Evolutionary conservation across 2,113 vertebrate genomes (phyloP).

Genomic region (Lipotes vexillifer): DNA sequence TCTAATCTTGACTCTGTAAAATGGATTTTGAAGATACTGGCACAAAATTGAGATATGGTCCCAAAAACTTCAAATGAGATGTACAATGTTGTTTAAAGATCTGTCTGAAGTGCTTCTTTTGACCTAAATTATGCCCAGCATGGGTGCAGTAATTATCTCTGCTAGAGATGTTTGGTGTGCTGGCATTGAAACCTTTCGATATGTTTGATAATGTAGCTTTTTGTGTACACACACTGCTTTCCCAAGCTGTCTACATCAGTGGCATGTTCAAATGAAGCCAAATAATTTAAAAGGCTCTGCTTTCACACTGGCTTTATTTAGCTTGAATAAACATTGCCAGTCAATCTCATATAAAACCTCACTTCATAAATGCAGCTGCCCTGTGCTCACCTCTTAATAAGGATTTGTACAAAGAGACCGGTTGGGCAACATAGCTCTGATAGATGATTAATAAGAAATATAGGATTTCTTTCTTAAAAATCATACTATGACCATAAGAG

Average conservation of each 20-base stretch:
- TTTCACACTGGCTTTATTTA: constrained; percentile 61
- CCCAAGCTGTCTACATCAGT: constrained; percentile 65
- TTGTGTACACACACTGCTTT: constrained; percentile 48
- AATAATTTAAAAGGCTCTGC: constrained; percentile 47
- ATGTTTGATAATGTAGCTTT: constrained; percentile 58
- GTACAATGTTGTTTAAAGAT: constrained; percentile 47
- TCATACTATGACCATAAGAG: constrained; percentile 53
- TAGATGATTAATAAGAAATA: constrained; percentile 61
- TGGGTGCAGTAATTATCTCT: constrained; percentile 57
- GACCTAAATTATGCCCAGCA: constrained; percentile 50
- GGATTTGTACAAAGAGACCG: constrained; percentile 44
- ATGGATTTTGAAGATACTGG: constrained; percentile 56
- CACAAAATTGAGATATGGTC: constrained; percentile 47
- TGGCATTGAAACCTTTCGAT: constrained; percentile 60
- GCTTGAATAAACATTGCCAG: constrained; percentile 55
- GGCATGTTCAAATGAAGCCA: constrained; percentile 61
- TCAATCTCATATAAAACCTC: background rate
- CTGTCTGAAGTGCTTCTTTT: constrained; percentile 42
- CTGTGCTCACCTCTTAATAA: constrained; percentile 33
- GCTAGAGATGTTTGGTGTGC: constrained; percentile 29
- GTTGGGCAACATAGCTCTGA: constrained; percentile 54
- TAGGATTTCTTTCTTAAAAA: constrained; percentile 42
- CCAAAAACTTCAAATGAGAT: constrained; percentile 24
- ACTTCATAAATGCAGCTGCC: constrained; percentile 17
- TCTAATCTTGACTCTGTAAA: constrained; percentile 52